These are phyloP conservation scores for Stegodyphus mimosarum DNA, from an alignment of 1,140 invertebrate genomes.

Conservation along the genomic window DNA sequence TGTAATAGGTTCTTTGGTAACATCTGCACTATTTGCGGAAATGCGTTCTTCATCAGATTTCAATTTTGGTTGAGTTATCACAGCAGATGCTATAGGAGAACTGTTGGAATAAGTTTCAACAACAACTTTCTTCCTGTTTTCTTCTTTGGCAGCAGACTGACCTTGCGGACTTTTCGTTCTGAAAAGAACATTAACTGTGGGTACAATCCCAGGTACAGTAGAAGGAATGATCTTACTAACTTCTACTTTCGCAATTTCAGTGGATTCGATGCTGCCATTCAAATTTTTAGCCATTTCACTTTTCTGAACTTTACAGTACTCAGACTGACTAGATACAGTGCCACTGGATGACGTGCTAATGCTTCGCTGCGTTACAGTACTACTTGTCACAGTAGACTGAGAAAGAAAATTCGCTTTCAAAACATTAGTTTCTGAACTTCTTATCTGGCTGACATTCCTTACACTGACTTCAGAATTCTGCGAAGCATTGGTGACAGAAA, in stretches of 20 bases:
- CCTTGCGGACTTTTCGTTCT: constrained; percentile 42
- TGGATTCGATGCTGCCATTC: constrained; percentile 9
- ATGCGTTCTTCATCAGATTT: neutral
- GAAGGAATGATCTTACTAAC: constrained; percentile 32
- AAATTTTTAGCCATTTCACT: constrained; percentile 16
- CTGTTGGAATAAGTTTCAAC: constrained; percentile 25
- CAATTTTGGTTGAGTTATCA: constrained; percentile 8
- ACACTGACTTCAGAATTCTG: too few relatives aligned
- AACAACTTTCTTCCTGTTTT: constrained; percentile 53
- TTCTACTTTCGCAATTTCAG: constrained; percentile 30
- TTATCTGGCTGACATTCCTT: neutral
- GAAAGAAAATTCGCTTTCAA: constrained; percentile 13
- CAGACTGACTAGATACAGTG: neutral
- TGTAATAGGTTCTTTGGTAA: constrained; percentile 7
- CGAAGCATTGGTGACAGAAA: neutral
- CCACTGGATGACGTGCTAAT: neutral
- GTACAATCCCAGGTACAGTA: constrained; percentile 24
- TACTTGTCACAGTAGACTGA: neutral
- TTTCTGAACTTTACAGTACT: neutral
- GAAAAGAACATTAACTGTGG: constrained; percentile 43
- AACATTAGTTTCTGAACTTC: neutral
- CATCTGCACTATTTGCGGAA: neutral
- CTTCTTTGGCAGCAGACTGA: constrained; percentile 7
- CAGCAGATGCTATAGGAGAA: constrained; percentile 30
- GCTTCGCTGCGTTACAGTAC: neutral